A percentile compares a stretch with the other conserved stretches of the same genome.
These are phyloP conservation scores for Pantala flavescens DNA, from an alignment of 1,140 invertebrate species.

Conservation along the genomic window DNA sequence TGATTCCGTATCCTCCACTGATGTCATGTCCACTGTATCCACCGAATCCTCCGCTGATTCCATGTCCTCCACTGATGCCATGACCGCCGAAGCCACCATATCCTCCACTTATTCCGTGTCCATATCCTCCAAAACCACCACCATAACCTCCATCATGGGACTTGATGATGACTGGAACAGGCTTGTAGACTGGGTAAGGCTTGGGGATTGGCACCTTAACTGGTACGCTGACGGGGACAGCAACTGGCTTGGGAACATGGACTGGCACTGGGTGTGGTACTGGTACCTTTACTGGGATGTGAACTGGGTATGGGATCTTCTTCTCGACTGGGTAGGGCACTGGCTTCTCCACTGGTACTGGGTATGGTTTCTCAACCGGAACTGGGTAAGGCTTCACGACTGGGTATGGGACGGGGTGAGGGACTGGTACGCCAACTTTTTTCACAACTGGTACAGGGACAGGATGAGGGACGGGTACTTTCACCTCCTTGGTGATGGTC, in stretches of 20 bases:
- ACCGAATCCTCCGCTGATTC: too few relatives aligned
- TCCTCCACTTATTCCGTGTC: not conserved
- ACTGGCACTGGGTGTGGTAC: conserved; percentile 16
- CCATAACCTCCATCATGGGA: conserved; percentile 14
- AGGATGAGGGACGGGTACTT: conserved; percentile 34
- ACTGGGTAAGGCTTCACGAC: conserved; percentile 24
- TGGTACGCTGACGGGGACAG: conserved; percentile 16
- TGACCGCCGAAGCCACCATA: not conserved
- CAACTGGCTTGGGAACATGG: conserved; percentile 13
- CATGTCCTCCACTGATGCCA: too few relatives aligned
- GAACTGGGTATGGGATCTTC: conserved; percentile 21
- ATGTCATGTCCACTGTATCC: too few relatives aligned
- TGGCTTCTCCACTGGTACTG: conserved; percentile 23
- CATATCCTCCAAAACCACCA: not conserved
- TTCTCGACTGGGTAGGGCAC: conserved; percentile 12
- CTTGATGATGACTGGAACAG: conserved; percentile 20
- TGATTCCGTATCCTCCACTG: too few relatives aligned
- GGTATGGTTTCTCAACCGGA: conserved; percentile 16
- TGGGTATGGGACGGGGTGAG: conserved; percentile 23
- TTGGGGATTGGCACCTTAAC: conserved; percentile 15
- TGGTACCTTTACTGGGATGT: conserved; percentile 18
- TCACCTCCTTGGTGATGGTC: conserved; percentile 39
- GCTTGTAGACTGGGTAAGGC: conserved; percentile 17
- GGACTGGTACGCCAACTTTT: conserved; percentile 28
- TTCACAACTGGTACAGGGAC: conserved; percentile 37